These are phyloP conservation scores for Platalea minor DNA, from an alignment of 2,797 vertebrate species.

Conservation along the genomic window DNA sequence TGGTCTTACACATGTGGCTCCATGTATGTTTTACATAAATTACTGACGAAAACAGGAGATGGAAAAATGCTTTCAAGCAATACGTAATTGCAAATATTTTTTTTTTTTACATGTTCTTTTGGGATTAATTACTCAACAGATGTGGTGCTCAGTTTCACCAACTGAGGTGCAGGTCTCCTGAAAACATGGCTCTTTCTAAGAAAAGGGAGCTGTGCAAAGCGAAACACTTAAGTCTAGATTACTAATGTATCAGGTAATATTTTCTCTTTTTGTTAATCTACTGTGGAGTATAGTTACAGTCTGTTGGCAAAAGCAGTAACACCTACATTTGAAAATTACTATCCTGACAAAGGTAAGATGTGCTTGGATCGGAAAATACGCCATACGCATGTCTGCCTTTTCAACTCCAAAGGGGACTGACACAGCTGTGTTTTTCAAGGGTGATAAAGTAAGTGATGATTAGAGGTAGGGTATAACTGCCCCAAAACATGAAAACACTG, in stretches of 20 bases:
- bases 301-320: not conserved
- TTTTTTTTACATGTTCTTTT: not conserved
- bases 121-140: not conserved
- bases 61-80: not conserved
- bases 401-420: fast-evolving
- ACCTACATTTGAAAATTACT: not conserved
- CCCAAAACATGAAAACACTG: fast-evolving
- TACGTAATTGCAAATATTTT: not conserved
- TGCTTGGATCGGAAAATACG: not conserved
- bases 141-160: not conserved
- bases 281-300: not conserved
- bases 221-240: not conserved
- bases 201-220: not conserved
- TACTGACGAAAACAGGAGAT: not conserved
- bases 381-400: fast-evolving
- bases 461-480: too few relatives aligned
- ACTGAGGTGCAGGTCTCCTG: not conserved
- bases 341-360: not conserved
- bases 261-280: not conserved
- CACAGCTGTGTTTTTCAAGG: fast-evolving
- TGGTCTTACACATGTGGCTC: not conserved
- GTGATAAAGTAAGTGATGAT: not conserved
- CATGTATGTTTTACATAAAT: not conserved
- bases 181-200: not conserved
- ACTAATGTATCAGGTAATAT: not conserved